Conservation (phyloP, 2,113 vertebrate genomes). For the Chrysochloris asiatica region DNA sequence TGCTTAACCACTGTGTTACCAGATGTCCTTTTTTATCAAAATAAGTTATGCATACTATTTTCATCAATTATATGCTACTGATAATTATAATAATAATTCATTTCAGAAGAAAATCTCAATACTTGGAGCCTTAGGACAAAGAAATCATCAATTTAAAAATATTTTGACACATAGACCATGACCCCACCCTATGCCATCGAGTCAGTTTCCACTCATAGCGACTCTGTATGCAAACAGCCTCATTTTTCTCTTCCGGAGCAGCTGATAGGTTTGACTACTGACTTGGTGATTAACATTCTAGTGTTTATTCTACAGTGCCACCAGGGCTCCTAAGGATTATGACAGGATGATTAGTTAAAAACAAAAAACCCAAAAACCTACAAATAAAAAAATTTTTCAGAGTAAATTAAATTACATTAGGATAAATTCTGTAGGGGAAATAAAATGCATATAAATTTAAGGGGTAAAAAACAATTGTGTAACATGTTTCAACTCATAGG, state of each 20-base stretch:
- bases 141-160: not conserved
- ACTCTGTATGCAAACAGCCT: no score
- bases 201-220: no score
- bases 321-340: no score
- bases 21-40: not conserved
- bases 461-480: slow-evolving; percentile 15
- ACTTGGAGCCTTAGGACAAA: not conserved
- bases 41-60: not conserved
- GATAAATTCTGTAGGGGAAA: not conserved
- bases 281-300: no score
- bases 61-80: not conserved
- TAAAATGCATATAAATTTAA: slow-evolving; percentile 19
- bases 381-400: slow-evolving; percentile 50
- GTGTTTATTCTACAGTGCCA: no score
- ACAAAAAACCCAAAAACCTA: no score
- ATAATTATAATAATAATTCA: not conserved
- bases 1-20: no score
- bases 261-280: no score
- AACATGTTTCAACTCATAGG: no score
- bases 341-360: not conserved
- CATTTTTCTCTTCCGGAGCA: not conserved
- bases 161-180: not conserved
- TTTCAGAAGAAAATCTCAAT: slow-evolving; percentile 21
- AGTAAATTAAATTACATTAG: slow-evolving; percentile 37
- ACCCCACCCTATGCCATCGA: no score